These are phyloP conservation scores for Pongo abelii DNA, from an alignment of 2,113 vertebrate species.

Conservation along the genomic window DNA sequence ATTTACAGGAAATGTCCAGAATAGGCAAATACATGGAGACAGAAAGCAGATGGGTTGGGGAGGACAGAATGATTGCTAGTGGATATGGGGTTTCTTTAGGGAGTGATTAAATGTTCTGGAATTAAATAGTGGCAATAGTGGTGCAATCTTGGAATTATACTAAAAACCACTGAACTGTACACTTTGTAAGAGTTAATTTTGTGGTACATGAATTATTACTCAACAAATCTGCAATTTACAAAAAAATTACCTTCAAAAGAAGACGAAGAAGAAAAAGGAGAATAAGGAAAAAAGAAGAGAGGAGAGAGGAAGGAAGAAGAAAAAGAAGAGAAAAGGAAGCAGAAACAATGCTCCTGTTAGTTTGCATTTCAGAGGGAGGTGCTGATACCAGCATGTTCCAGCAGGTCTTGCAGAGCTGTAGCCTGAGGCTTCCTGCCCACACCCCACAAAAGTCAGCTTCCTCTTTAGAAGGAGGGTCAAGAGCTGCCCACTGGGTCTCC, in stretches of 20 bases:
- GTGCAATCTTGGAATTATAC: neutral
- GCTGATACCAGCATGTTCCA: neutral
- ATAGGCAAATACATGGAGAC: neutral
- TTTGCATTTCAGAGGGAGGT: neutral
- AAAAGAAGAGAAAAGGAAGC: neutral
- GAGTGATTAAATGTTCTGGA: neutral
- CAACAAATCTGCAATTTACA: neutral
- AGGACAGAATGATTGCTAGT: neutral
- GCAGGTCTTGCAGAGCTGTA: neutral
- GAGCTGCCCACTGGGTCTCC: neutral
- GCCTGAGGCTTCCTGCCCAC: neutral
- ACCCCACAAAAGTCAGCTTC: neutral
- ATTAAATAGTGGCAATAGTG: neutral
- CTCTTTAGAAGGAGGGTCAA: rapidly evolving
- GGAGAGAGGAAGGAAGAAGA: neutral
- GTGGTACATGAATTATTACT: neutral
- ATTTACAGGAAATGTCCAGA: neutral
- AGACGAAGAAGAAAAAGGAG: neutral
- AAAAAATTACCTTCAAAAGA: neutral
- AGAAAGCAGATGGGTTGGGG: neutral
- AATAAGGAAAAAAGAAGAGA: too few relatives aligned
- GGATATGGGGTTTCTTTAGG: neutral
- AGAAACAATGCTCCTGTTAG: neutral
- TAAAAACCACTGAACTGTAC: neutral
- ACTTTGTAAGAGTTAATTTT: neutral